Evolutionary conservation across 2,113 vertebrate species (phyloP).

Genomic region (Reinhardtius hippoglossoides): DNA sequence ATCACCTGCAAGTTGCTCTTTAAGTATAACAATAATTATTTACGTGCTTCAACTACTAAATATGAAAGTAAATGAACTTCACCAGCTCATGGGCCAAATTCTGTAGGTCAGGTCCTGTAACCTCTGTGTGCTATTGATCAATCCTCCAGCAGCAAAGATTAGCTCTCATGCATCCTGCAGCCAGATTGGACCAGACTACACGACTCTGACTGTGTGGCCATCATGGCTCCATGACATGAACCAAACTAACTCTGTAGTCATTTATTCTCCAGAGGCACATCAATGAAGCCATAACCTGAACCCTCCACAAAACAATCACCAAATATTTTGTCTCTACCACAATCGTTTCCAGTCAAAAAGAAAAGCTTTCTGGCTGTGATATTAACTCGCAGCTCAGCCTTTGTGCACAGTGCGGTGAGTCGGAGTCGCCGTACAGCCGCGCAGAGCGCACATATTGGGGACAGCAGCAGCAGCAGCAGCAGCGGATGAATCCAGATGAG

Average conservation of each 20-base stretch:
- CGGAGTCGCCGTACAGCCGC: slow-evolving; percentile 30
- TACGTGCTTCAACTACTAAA: background rate
- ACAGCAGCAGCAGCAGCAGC: slow-evolving; percentile 32
- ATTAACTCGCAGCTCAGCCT: slow-evolving; percentile 38
- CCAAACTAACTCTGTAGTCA: slow-evolving; percentile 4
- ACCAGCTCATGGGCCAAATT: background rate
- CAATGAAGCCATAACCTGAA: too few relatives aligned
- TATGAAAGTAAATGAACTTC: background rate
- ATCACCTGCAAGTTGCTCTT: too few relatives aligned
- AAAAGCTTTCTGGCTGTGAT: slow-evolving; percentile 16
- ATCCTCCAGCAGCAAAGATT: slow-evolving; percentile 11
- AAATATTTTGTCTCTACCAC: background rate
- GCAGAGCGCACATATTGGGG: slow-evolving; percentile 38
- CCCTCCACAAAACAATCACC: background rate
- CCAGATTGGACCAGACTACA: background rate
- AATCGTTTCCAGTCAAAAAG: background rate
- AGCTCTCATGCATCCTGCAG: slow-evolving; percentile 1
- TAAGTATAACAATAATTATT: background rate
- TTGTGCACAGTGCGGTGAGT: slow-evolving; percentile 36
- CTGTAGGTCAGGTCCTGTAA: background rate
- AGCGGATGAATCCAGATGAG: slow-evolving; percentile 63
- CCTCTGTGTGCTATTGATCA: slow-evolving; percentile 11
- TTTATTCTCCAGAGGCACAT: background rate
- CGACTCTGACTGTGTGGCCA: background rate
- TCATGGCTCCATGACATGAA: background rate